Percentiles rank a stretch among this genome's conserved stretches.
Evolutionary conservation across 2,888 invertebrate genomes (phyloP).

Genomic region (Acrobasis suavella): DNA sequence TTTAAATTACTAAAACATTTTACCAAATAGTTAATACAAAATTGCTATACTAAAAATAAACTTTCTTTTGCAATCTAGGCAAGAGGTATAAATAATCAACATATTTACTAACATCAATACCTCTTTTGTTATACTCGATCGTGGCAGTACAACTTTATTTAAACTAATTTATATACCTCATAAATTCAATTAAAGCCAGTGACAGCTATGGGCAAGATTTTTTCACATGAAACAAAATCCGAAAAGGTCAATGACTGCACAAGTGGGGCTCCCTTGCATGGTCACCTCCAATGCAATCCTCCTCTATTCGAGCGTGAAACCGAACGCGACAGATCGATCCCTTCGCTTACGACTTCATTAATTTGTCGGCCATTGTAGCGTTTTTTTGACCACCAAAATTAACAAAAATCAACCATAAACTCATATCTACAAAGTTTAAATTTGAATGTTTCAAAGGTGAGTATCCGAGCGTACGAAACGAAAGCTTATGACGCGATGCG

Average conservation of each 20-base stretch:
- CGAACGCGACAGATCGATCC: constrained; percentile 68
- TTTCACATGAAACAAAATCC: constrained; percentile 15
- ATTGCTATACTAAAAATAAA: no score
- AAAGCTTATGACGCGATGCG: constrained; percentile 47
- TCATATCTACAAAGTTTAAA: constrained; percentile 14
- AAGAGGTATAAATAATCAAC: no score
- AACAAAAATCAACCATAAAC: constrained; percentile 13
- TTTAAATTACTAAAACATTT: no score
- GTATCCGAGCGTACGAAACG: constrained; percentile 45
- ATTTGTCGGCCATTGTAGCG: constrained; percentile 56
- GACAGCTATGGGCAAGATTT: neutral
- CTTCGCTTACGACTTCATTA: constrained; percentile 67
- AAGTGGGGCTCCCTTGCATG: constrained; percentile 22
- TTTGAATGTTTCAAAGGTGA: constrained; percentile 24
- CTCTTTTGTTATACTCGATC: no score
- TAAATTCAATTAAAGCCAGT: no score
- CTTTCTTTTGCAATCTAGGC: no score
- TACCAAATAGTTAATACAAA: no score
- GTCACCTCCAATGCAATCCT: constrained; percentile 14
- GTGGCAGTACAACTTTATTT: no score
- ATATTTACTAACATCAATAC: no score
- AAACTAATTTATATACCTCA: no score
- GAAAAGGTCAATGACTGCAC: constrained; percentile 18
- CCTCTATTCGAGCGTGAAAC: constrained; percentile 63
- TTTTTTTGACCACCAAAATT: constrained; percentile 36